phyloP scores from a whole-genome alignment of 2,113 vertebrate genomes.

The Rhizomys pruinosus region DNA sequence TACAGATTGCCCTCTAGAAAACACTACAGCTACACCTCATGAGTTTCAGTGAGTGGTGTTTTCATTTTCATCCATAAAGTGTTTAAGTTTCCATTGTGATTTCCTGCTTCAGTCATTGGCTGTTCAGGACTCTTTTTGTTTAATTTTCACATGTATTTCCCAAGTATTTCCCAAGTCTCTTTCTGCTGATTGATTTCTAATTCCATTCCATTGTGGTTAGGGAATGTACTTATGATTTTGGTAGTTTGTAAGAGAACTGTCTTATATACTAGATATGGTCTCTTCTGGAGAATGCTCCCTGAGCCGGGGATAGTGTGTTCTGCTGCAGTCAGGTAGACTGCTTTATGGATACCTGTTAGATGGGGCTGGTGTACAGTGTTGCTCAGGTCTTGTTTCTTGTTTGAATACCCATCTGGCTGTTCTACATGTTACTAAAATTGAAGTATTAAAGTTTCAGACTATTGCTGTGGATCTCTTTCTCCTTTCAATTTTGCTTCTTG shows the following conservation, averaged over 20 bases:
- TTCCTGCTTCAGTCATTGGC: not conserved
- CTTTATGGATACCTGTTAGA: not conserved
- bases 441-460: not conserved
- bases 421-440: not conserved
- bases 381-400: not conserved
- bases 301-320: not conserved
- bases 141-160: not conserved
- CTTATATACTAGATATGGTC: not conserved
- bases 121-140: not conserved
- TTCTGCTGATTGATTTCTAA: not conserved
- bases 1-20: not conserved
- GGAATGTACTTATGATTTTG: not conserved
- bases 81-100: slow-evolving; percentile 18
- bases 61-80: slow-evolving; percentile 13
- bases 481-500: not conserved
- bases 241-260: not conserved
- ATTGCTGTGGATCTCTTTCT: not conserved
- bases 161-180: not conserved
- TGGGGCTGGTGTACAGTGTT: not conserved
- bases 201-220: not conserved
- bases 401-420: not conserved
- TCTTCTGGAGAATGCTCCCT: not conserved
- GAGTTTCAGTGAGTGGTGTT: not conserved
- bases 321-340: not conserved
- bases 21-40: not conserved